Evolutionary conservation across 1,140 invertebrate species (phyloP).

Genomic region (Papilio polytes): DNA sequence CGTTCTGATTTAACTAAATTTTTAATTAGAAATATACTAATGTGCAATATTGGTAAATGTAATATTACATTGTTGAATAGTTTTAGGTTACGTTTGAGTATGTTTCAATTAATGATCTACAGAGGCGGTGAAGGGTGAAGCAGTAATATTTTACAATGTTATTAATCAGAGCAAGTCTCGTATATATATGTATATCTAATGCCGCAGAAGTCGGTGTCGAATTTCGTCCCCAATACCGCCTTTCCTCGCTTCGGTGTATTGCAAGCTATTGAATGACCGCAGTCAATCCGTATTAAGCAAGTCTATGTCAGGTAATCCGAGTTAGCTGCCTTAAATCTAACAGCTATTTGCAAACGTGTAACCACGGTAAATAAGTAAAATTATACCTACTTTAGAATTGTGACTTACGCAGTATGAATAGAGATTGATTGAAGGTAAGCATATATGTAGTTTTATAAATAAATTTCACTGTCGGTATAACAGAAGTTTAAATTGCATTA

Average conservation of each 20-base stretch:
- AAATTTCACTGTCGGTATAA: slow-evolving; percentile 19
- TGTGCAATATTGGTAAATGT: too few species aligned
- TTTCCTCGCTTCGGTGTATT: slow-evolving; percentile 75
- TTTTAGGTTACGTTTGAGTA: background rate
- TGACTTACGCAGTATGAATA: background rate
- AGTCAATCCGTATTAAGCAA: slow-evolving; percentile 77
- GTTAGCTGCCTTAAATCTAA: slow-evolving; percentile 71
- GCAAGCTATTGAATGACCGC: slow-evolving; percentile 78
- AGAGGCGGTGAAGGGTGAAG: slow-evolving; percentile 36
- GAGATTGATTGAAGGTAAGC: background rate
- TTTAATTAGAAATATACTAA: too few species aligned
- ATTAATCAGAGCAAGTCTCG: slow-evolving; percentile 54
- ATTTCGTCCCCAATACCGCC: slow-evolving; percentile 74
- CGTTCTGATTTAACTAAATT: too few species aligned
- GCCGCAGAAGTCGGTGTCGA: slow-evolving; percentile 74
- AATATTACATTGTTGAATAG: too few species aligned
- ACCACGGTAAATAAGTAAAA: slow-evolving; percentile 57
- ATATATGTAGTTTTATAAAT: slow-evolving; percentile 16
- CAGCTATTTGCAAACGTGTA: slow-evolving; percentile 68
- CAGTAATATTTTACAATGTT: slow-evolving; percentile 36
- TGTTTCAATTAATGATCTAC: background rate
- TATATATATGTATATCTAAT: slow-evolving; percentile 63
- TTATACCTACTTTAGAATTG: background rate
- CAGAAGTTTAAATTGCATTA: slow-evolving; percentile 49
- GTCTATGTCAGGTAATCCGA: slow-evolving; percentile 74